A percentile compares a stretch with the other conserved stretches of the same genome.
Conservation (phyloP, 2,797 vertebrate species). For the Thamnophis elegans region DNA sequence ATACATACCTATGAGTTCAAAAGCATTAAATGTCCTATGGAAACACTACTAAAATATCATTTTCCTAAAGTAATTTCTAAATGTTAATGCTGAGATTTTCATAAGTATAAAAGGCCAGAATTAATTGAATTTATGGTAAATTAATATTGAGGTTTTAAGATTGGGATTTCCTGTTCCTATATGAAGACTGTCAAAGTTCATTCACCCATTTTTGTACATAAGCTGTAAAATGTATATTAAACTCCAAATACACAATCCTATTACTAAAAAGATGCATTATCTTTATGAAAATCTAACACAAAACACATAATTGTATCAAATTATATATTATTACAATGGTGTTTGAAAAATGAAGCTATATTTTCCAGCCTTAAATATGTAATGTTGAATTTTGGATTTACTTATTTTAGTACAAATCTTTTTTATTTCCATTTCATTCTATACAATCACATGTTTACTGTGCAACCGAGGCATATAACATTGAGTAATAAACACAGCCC, state of each 20-base stretch:
- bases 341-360: conserved; percentile 29
- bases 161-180: too few relatives aligned
- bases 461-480: too few relatives aligned
- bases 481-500: too few relatives aligned
- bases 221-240: neutral
- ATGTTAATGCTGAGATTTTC: neutral
- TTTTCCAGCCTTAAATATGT: conserved; percentile 38
- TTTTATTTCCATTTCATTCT: too few relatives aligned
- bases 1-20: conserved; percentile 46
- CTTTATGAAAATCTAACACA: neutral
- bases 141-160: neutral
- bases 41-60: conserved; percentile 29
- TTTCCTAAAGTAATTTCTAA: conserved; percentile 24
- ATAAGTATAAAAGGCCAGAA: conserved; percentile 15
- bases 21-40: conserved; percentile 42
- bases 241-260: neutral
- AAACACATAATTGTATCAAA: neutral
- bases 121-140: neutral
- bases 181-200: neutral
- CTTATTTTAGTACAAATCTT: too few relatives aligned
- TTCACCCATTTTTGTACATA: neutral
- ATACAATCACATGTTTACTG: too few relatives aligned
- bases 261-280: neutral
- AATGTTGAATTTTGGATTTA: conserved; percentile 46
- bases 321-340: neutral